A percentile compares a stretch with the other conserved stretches of the same genome.
phyloP scores from a whole-genome alignment of 2,113 vertebrate species.

The Saccopteryx leptura region DNA sequence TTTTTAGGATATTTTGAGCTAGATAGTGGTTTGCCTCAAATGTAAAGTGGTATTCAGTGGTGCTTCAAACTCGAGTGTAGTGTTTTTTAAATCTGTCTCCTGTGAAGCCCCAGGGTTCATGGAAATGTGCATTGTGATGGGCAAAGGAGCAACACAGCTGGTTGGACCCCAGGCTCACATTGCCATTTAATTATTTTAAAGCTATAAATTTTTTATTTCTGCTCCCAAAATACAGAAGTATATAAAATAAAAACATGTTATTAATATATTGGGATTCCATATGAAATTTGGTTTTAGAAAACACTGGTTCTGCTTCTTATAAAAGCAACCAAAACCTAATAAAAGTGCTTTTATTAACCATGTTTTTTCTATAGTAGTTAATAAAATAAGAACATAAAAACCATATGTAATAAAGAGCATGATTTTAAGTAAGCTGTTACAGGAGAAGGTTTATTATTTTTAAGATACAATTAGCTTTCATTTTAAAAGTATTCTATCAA shows the following conservation, averaged over 20 bases:
- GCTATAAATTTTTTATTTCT: background rate
- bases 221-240: background rate
- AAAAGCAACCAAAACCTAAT: constrained; percentile 5
- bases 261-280: background rate
- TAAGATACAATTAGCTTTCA: constrained; percentile 22
- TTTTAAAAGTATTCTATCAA: constrained; percentile 12
- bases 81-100: constrained; percentile 1
- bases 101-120: background rate
- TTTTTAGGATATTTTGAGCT: constrained; percentile 18
- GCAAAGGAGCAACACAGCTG: background rate
- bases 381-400: constrained; percentile 56
- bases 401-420: constrained; percentile 16
- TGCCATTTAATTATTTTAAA: constrained; percentile 6
- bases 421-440: constrained; percentile 43
- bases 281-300: constrained; percentile 14
- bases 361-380: constrained; percentile 45
- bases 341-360: constrained; percentile 45
- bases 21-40: background rate
- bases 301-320: constrained; percentile 10
- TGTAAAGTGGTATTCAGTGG: background rate
- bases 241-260: background rate
- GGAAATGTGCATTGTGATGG: background rate
- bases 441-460: constrained; percentile 32
- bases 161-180: background rate
- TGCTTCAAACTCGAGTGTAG: background rate